These are phyloP conservation scores for Venustoraphidia nigricollis DNA, from an alignment of 2,888 invertebrate species.

Conservation along the genomic window DNA sequence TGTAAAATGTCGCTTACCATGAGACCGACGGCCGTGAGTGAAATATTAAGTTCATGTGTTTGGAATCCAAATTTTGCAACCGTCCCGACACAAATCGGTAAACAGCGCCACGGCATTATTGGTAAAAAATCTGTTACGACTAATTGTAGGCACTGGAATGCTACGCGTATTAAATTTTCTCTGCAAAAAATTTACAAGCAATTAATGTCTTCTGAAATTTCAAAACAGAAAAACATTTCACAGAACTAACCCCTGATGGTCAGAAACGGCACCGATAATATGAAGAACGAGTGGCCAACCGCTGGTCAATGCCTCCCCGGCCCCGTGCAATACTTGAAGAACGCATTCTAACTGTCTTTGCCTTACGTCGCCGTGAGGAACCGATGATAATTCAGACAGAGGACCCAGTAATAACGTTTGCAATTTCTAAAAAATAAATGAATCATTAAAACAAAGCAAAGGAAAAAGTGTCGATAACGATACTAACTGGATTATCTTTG, in stretches of 20 bases:
- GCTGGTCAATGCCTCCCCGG: constrained; percentile 80
- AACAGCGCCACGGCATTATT: constrained; percentile 81
- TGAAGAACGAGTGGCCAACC: constrained; percentile 92
- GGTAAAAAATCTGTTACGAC: constrained; percentile 90
- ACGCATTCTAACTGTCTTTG: constrained; percentile 91
- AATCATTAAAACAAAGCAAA: constrained; percentile 3
- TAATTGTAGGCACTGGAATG: constrained; percentile 90
- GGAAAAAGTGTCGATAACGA: background rate
- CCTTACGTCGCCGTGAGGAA: constrained; percentile 84
- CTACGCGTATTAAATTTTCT: constrained; percentile 80
- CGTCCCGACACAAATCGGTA: constrained; percentile 80
- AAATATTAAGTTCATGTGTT: constrained; percentile 92
- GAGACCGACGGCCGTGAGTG: constrained; percentile 88
- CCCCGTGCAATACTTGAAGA: constrained; percentile 79
- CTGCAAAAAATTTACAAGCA: constrained; percentile 28
- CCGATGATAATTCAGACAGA: constrained; percentile 77
- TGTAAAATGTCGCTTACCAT: constrained; percentile 45
- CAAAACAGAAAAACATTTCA: background rate
- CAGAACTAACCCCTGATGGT: constrained; percentile 64
- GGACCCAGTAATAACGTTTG: constrained; percentile 79
- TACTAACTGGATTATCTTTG: constrained; percentile 62
- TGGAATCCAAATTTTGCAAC: constrained; percentile 94
- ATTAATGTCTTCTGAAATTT: background rate
- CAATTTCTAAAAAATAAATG: constrained; percentile 37
- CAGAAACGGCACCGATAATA: constrained; percentile 88